Conservation (phyloP, 1,140 invertebrate species). For the Latrodectus geometricus region DNA sequence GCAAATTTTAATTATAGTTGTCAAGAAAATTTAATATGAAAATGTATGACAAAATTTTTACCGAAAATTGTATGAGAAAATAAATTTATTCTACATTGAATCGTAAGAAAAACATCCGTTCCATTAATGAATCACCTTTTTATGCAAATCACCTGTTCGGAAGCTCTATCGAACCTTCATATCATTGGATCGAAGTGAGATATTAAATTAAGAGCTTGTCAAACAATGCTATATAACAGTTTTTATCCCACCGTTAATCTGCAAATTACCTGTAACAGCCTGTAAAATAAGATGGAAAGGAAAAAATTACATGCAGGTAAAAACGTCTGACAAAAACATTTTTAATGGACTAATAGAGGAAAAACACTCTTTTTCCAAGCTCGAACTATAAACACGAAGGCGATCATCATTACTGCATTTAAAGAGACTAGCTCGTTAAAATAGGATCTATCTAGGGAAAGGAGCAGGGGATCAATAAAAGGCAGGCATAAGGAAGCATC, state of each 20-base stretch:
- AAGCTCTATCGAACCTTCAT: too few species aligned
- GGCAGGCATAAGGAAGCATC: not conserved
- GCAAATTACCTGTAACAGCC: not conserved
- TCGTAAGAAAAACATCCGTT: too few species aligned
- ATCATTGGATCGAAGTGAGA: too few species aligned
- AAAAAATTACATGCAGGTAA: not conserved
- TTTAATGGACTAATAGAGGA: conserved; percentile 1
- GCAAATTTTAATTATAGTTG: too few species aligned
- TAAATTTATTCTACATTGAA: too few species aligned
- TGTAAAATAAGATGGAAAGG: not conserved
- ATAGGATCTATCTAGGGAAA: not conserved
- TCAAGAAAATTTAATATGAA: too few species aligned
- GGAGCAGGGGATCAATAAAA: not conserved
- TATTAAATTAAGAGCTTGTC: conserved; percentile 1
- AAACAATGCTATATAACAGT: not conserved
- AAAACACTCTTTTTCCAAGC: not conserved
- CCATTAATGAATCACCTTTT: too few species aligned
- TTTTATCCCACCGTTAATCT: not conserved
- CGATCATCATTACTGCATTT: not conserved
- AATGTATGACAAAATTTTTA: too few species aligned
- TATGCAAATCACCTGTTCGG: too few species aligned
- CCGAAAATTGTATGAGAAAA: too few species aligned
- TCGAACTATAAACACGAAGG: not conserved
- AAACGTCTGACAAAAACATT: not conserved
- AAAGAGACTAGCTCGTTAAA: not conserved